Conservation (phyloP, 2,888 invertebrate species). For the Glyphotaelius pellucidus region DNA sequence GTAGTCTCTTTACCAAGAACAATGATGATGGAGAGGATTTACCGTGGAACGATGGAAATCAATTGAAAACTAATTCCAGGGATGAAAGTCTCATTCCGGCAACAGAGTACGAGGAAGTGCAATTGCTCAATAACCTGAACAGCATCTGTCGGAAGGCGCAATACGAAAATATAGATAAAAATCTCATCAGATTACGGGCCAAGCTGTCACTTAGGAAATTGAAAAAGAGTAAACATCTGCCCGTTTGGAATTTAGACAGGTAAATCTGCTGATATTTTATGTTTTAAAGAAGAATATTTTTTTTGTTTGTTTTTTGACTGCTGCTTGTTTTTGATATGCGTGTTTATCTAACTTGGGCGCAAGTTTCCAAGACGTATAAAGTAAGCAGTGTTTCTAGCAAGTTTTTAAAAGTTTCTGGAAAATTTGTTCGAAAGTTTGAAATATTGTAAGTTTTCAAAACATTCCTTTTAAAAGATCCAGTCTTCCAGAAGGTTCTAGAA, state of each 20-base stretch:
- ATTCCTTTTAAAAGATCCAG: not conserved
- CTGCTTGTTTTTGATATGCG: too few relatives aligned
- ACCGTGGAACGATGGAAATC: slow-evolving; percentile 71
- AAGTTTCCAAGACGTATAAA: not conserved
- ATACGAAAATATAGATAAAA: slow-evolving; percentile 70
- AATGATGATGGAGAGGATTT: slow-evolving; percentile 51
- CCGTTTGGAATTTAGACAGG: slow-evolving; percentile 75
- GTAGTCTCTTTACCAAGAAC: slow-evolving; percentile 56
- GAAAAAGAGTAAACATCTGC: slow-evolving; percentile 74
- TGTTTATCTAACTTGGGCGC: not conserved
- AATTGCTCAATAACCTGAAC: slow-evolving; percentile 74
- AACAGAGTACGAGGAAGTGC: slow-evolving; percentile 74
- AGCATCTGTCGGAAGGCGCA: slow-evolving; percentile 71
- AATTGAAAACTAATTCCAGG: slow-evolving; percentile 34
- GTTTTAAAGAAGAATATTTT: not conserved
- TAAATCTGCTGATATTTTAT: slow-evolving; percentile 64
- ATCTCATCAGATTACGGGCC: slow-evolving; percentile 71
- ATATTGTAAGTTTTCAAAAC: too few relatives aligned
- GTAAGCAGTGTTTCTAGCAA: not conserved
- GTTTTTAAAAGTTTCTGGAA: not conserved
- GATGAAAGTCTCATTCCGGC: slow-evolving; percentile 70
- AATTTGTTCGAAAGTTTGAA: too few relatives aligned
- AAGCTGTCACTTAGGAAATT: slow-evolving; percentile 72
- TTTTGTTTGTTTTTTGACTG: not conserved
- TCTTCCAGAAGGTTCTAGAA: not conserved